Conservation (phyloP, 2,888 invertebrate genomes). For the Morpho deidamia region DNA sequence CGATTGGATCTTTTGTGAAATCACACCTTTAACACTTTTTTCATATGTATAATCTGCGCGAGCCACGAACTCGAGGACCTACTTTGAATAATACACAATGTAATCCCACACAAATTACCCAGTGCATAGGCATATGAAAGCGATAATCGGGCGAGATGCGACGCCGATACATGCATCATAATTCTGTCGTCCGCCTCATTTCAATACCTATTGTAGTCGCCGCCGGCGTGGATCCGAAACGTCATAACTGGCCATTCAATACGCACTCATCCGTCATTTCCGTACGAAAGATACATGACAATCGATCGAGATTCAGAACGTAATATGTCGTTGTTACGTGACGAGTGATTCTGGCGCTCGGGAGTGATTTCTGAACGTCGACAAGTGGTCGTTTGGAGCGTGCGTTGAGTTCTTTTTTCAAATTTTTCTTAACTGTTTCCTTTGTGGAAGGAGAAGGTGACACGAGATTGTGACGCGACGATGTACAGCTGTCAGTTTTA, state of each 20-base stretch:
- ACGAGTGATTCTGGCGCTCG: slow-evolving; percentile 58
- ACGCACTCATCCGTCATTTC: slow-evolving; percentile 63
- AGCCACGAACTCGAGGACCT: slow-evolving; percentile 28
- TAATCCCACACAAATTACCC: slow-evolving; percentile 66
- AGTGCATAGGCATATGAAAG: slow-evolving; percentile 53
- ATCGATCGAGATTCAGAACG: slow-evolving; percentile 57
- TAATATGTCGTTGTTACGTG: slow-evolving; percentile 48
- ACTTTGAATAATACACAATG: slow-evolving; percentile 61
- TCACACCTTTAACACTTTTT: not conserved
- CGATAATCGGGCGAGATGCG: slow-evolving; percentile 64
- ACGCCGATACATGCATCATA: slow-evolving; percentile 59
- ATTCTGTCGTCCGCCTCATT: slow-evolving; percentile 48
- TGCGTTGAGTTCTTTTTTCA: slow-evolving; percentile 42
- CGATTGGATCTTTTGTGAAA: not conserved
- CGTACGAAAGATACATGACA: slow-evolving; percentile 60
- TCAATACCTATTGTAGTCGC: slow-evolving; percentile 66
- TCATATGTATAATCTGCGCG: slow-evolving; percentile 22
- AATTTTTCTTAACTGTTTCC: slow-evolving; percentile 38
- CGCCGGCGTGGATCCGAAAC: slow-evolving; percentile 38
- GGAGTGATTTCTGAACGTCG: slow-evolving; percentile 53
- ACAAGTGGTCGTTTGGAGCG: slow-evolving; percentile 39
- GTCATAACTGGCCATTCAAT: slow-evolving; percentile 48
- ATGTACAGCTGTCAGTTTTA: slow-evolving; percentile 61
- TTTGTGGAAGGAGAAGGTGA: slow-evolving; percentile 46
- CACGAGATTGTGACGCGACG: slow-evolving; percentile 56